Evolutionary conservation across 2,888 invertebrate genomes (phyloP).

Genomic region (Stenodema calcarata): DNA sequence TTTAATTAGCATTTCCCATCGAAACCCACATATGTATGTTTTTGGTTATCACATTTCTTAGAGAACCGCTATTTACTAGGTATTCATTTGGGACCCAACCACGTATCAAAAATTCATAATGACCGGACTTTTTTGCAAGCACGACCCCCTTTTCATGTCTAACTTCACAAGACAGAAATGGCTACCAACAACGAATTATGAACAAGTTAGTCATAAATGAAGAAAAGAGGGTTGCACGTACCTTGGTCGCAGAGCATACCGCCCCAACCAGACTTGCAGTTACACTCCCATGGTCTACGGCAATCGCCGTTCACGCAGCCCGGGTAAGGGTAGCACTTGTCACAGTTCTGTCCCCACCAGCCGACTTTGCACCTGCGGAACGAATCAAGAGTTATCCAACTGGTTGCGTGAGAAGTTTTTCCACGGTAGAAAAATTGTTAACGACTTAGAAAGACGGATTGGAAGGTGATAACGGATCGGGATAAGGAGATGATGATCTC

Average conservation of each 20-base stretch:
- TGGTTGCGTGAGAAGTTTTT: neutral
- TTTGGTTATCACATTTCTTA: too few species aligned
- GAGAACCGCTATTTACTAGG: too few species aligned
- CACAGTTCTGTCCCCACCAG: slow-evolving; percentile 80
- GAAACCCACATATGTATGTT: too few species aligned
- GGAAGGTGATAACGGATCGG: neutral
- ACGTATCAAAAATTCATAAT: too few species aligned
- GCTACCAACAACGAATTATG: neutral
- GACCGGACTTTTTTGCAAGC: too few species aligned
- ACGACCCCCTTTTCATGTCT: too few species aligned
- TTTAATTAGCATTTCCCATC: too few species aligned
- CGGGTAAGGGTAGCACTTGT: slow-evolving; percentile 78
- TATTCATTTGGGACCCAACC: too few species aligned
- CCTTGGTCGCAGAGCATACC: slow-evolving; percentile 92
- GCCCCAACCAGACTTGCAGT: slow-evolving; percentile 86
- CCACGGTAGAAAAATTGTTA: neutral
- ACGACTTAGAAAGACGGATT: neutral
- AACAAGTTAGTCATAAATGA: neutral
- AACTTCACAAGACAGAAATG: too few species aligned
- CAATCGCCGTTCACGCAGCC: slow-evolving; percentile 88
- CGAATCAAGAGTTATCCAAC: neutral
- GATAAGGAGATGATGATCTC: too few species aligned
- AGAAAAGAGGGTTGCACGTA: slow-evolving; percentile 60
- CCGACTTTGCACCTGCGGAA: slow-evolving; percentile 79
- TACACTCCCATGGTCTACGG: slow-evolving; percentile 87